Conservation (phyloP, 2,113 vertebrate genomes). For the Kryptolebias marmoratus region DNA sequence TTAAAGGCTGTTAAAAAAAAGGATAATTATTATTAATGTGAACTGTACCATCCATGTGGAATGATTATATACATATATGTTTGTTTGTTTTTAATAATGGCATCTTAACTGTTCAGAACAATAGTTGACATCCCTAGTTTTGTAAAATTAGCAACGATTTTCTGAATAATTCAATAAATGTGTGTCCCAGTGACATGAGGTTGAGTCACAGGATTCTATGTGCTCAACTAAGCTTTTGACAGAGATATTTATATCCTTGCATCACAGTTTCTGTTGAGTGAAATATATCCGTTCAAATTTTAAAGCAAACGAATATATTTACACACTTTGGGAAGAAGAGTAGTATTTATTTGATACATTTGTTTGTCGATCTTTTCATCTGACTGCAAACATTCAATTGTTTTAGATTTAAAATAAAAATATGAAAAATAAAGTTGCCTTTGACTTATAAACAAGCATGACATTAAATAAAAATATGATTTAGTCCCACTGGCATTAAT, state of each 20-base stretch:
- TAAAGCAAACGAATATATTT: neutral
- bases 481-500: neutral
- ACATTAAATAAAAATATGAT: neutral
- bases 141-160: constrained; percentile 11
- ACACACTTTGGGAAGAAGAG: neutral
- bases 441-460: neutral
- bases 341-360: neutral
- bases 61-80: neutral
- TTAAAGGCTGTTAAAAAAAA: neutral
- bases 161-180: constrained; percentile 27
- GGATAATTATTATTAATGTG: neutral
- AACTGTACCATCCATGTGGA: neutral
- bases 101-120: too few species aligned
- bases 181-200: constrained; percentile 45
- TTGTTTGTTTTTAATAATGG: neutral
- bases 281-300: neutral
- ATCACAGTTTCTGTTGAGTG: constrained; percentile 4
- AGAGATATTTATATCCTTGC: neutral
- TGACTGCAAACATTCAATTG: neutral
- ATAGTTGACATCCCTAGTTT: neutral
- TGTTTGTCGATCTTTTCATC: too few species aligned
- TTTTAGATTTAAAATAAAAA: too few species aligned
- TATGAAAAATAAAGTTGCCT: neutral
- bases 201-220: constrained; percentile 32
- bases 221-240: constrained; percentile 35